These are phyloP conservation scores for Gnatocerus cornutus DNA, from an alignment of 2,888 invertebrate species.

Conservation along the genomic window DNA sequence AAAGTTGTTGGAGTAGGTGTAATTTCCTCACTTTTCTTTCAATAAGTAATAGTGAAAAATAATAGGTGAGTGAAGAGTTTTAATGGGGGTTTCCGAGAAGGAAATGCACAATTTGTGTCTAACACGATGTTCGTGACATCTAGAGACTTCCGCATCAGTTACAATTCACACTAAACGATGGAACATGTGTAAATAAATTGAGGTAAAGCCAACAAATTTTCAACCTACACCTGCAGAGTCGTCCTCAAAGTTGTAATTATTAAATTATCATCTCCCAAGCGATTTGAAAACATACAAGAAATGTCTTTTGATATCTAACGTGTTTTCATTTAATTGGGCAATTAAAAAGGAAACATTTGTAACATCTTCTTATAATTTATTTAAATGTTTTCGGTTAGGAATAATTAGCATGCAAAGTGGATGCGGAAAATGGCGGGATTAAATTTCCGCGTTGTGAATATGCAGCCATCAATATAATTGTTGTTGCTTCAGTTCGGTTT, in stretches of 20 bases:
- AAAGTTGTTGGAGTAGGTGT: constrained; percentile 6
- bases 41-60: constrained; percentile 18
- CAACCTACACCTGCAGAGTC: constrained; percentile 47
- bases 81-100: constrained; percentile 45
- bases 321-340: constrained; percentile 31
- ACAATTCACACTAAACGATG: constrained; percentile 52
- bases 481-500: constrained; percentile 58
- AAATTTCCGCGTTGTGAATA: constrained; percentile 47
- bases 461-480: constrained; percentile 55
- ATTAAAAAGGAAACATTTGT: constrained; percentile 38
- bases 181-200: constrained; percentile 54
- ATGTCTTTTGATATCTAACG: constrained; percentile 32
- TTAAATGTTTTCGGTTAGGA: constrained; percentile 29
- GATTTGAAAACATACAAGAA: constrained; percentile 37
- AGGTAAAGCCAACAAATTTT: constrained; percentile 36
- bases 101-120: constrained; percentile 56
- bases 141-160: constrained; percentile 53
- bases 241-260: constrained; percentile 46
- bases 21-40: constrained; percentile 3
- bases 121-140: constrained; percentile 57
- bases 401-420: constrained; percentile 33
- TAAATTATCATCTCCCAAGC: constrained; percentile 49
- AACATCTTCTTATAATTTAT: constrained; percentile 40
- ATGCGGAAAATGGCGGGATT: constrained; percentile 21
- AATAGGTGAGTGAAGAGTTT: constrained; percentile 11